Percentiles rank a stretch among this genome's conserved stretches.
Evolutionary conservation across 1,140 invertebrate genomes (phyloP).

Genomic region (Drosophila funebris): DNA sequence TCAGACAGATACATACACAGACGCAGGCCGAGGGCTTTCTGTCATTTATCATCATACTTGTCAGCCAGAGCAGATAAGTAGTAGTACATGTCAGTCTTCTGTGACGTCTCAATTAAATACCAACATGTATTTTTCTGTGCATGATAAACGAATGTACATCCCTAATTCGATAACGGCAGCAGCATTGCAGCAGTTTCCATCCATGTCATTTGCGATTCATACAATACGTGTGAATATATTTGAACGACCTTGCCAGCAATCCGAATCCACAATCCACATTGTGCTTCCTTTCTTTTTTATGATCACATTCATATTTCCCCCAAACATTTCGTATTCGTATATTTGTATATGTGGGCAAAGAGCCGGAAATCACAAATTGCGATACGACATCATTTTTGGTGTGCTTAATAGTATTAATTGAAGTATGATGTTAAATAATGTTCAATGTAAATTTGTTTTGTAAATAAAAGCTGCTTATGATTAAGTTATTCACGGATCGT

Average conservation of each 20-base stretch:
- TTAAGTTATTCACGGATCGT: conserved; percentile 58
- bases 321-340: neutral
- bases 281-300: conserved; percentile 38
- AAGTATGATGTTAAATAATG: neutral
- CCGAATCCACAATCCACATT: conserved; percentile 37
- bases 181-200: conserved; percentile 2
- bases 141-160: conserved; percentile 16
- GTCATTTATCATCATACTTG: conserved; percentile 38
- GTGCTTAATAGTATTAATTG: conserved; percentile 22
- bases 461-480: conserved; percentile 20
- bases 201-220: conserved; percentile 16
- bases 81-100: neutral
- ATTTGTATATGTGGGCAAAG: conserved; percentile 9
- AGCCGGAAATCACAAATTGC: conserved; percentile 56
- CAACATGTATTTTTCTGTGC: conserved; percentile 9
- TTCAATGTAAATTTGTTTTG: conserved; percentile 18
- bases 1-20: conserved; percentile 4
- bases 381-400: conserved; percentile 45
- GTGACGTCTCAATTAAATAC: conserved; percentile 30
- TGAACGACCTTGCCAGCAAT: conserved; percentile 59
- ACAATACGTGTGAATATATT: conserved; percentile 20
- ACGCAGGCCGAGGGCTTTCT: conserved; percentile 8
- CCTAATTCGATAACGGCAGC: conserved; percentile 29
- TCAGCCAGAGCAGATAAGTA: neutral
- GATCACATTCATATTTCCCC: conserved; percentile 52